Evolutionary conservation across 1,140 invertebrate genomes (phyloP), one percentile per base, ranked within the genome.

Genomic region (Phymastichus coffea): DNA sequence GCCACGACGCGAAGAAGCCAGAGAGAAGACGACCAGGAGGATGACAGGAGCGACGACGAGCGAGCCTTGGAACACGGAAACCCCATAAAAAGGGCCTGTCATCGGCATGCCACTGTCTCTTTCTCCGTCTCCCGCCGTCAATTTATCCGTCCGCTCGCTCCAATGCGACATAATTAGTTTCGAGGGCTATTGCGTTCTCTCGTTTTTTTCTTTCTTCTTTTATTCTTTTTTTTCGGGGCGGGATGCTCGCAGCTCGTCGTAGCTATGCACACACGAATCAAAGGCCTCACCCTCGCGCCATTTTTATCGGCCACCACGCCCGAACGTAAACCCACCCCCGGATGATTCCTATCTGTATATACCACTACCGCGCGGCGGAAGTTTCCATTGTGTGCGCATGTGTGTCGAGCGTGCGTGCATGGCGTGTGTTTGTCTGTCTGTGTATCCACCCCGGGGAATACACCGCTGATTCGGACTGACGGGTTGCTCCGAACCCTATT

Each of bases 241-340:
- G 63, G 38, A 56, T 52, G 54, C 43, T 53, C 41, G 48, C 30
- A 49, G 7, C n/a, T n/a, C n/a, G 10, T n/a, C 2, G 28, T 12
- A 33, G 6, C 28, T 33, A 33, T 33, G 12, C 28, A 69, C 33
- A 35, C 49, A 53, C 60, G 58, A 63, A 65, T 67, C 55, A 65
- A 64, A 65, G 44, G 33, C 46, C 20, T 40, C 38, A 22, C 52
- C 37, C 52, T 41, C 48, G 46, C 70, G 70, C 70, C 70, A 72
- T 72, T 72, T 72, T 72, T 71, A 70, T 71, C 68, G 68, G 58
- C 55, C 65, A 71, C 70, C 70, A 71, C 70, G 67, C 70, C 70
- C 70, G 68, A 60, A 56, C 51, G 60, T 58, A 61, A 64, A 59
- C 35, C 51, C 51, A 48, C 51, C 49, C 57, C 23, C 48, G 2